Evolutionary conservation across 2,888 invertebrate species (phyloP), one percentile per base, ranked within the genome.

Genomic region (Lasioglossum marginatum): DNA sequence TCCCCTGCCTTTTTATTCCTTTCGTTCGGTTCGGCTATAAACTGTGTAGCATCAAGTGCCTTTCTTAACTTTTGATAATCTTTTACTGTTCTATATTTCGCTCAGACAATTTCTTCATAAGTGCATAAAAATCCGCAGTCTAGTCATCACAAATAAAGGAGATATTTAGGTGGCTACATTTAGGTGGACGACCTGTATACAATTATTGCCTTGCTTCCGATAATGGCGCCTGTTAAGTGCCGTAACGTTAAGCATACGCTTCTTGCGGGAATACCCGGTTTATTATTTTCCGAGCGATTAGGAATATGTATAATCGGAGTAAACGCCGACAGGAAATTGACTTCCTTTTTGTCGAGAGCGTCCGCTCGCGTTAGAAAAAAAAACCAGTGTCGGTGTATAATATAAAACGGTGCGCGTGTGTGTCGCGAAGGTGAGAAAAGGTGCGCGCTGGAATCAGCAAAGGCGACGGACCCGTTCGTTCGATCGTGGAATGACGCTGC

Each of bases 401-500:
- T 10, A 34, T 57, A 40, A 87, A 73, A 75, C 45, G 37, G 52
- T 2, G 52, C 48, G 19, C 48, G 48, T 19, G 86, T 16, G 74
- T 60, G 76, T 60, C 72, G 73, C 75, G 57, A 52, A 63, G 27
- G 71, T 37, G 68, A 57, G 68, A 60, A 82, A 75, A 78, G 48
- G 40, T 72, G 23, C 52, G 66, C 60, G 73, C 57, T 73, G 60
- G 72, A 85, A 79, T 76, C 43, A 66, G 37, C 43, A 34, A 40
- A 43, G 70, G 76, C 76, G 52, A 66, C 66, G 76, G 66, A 68
- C 34, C 68, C n/a, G 45, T 52, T 52, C 52, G 71, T 86, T 87
- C 88, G 82, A 81, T 84, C 86, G 87, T 76, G 82, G 89, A 86
- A 92, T 93, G 93, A 93, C 93, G 92, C 52, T 89, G 93, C 93